Percentiles rank a stretch among this genome's conserved stretches.
These are phyloP conservation scores for Festucalex cinctus DNA, from an alignment of 2,113 vertebrate species.

Conservation along the genomic window DNA sequence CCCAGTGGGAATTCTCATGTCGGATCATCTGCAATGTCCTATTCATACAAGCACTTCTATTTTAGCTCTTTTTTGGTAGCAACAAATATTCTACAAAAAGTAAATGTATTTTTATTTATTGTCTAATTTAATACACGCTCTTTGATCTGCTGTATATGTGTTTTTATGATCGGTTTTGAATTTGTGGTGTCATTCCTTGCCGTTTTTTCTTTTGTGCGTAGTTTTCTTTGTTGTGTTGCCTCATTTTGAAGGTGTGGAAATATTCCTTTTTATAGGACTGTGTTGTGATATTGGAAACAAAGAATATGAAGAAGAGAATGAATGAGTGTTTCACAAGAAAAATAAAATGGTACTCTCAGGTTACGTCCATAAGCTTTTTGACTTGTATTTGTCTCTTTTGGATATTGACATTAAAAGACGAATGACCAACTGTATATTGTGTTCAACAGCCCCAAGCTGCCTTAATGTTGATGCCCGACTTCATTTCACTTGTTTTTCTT, in stretches of 20 bases:
- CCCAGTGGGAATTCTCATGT: constrained; percentile 14
- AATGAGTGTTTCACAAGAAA: neutral
- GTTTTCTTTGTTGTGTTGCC: constrained; percentile 25
- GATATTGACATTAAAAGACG: constrained; percentile 42
- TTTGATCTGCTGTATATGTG: constrained; percentile 36
- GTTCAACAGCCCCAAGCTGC: constrained; percentile 16
- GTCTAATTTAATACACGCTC: constrained; percentile 53
- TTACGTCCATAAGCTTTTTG: constrained; percentile 15
- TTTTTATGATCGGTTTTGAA: constrained; percentile 26
- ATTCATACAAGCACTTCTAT: constrained; percentile 47
- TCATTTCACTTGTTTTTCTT: constrained; percentile 26
- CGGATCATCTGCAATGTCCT: neutral
- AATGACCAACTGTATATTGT: constrained; percentile 1
- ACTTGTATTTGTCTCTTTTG: constrained; percentile 19
- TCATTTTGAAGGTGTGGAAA: constrained; percentile 37
- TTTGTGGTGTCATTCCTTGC: constrained; percentile 33
- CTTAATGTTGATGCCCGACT: constrained; percentile 21
- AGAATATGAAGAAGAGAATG: neutral
- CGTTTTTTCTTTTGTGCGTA: constrained; percentile 28
- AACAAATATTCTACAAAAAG: constrained; percentile 43
- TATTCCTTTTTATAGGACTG: constrained; percentile 8
- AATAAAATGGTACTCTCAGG: constrained; percentile 51
- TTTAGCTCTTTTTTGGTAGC: constrained; percentile 27
- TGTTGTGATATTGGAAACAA: constrained; percentile 9
- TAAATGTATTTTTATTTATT: constrained; percentile 65